Percentiles rank a stretch among this genome's conserved stretches.
phyloP scores from a whole-genome alignment of 2,888 invertebrate genomes.

The Slavum lentiscoides region DNA sequence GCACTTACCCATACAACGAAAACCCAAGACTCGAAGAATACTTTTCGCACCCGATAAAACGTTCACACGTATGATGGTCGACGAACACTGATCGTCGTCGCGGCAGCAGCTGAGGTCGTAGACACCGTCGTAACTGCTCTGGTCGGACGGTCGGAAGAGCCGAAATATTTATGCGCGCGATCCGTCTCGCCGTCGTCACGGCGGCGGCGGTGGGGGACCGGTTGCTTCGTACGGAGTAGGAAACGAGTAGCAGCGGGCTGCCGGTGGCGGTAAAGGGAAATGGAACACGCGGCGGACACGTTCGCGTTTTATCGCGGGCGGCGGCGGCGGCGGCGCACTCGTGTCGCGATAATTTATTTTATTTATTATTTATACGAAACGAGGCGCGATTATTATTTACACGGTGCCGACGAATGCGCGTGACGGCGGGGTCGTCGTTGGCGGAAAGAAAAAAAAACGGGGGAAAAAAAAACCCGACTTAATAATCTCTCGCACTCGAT shows the following conservation, averaged over 20 bases:
- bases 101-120: not conserved
- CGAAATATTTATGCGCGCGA: slow-evolving; percentile 35
- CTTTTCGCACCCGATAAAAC: not conserved
- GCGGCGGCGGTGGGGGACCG: not conserved
- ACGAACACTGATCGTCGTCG: not conserved
- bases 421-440: too few relatives aligned
- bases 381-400: too few relatives aligned
- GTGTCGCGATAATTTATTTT: too few relatives aligned
- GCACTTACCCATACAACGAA: slow-evolving; percentile 55
- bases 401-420: too few relatives aligned
- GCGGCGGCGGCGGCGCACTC: not conserved
- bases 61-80: not conserved
- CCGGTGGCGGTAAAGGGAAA: not conserved
- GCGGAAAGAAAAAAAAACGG: too few relatives aligned
- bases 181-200: too few relatives aligned
- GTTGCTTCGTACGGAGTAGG: not conserved
- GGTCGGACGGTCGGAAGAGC: not conserved
- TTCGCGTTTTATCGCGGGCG: not conserved
- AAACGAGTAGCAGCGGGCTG: slow-evolving; percentile 3
- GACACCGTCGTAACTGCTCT: too few relatives aligned
- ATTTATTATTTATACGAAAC: too few relatives aligned
- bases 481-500: too few relatives aligned
- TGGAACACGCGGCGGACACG: not conserved
- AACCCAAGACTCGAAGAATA: slow-evolving; percentile 49
- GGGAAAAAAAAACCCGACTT: too few relatives aligned